Evolutionary conservation across 1,140 invertebrate genomes (phyloP), one percentile per base, ranked within the genome.

Genomic region (Probaryconus sp.): DNA sequence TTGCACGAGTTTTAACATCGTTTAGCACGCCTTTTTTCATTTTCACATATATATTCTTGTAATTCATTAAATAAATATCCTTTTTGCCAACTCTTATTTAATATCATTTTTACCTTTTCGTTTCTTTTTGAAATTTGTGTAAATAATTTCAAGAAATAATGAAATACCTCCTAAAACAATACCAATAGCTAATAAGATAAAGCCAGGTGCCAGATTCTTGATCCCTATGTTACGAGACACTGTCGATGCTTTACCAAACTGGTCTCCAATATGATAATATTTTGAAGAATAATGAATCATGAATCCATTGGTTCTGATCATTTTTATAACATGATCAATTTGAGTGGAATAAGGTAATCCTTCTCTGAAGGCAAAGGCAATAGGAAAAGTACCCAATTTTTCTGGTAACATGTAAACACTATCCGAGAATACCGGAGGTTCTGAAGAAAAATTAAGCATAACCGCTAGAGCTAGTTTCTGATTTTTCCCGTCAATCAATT

Each of bases 351-450:
- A 60, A n/a, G 42, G 6, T 10, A 60, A n/a, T 0, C 55, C 55
- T 28, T 48, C 14, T 2, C 42, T 24, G 9, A 47, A 6, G 9
- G 55, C 55, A 38, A 60, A 47, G 3, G 55, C 55, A 7, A 60
- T 38, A 0, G 55, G 55, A 18, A 47, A 60, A 14, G 2, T 28
- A 5, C 42, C 55, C 9, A 60, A 7, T 5, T 7, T 5, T 17
- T 60, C 30, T 1, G 35, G 11, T 4, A 58, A 26, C 1, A 26
- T 35, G 26, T 58, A 58, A 33, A 58, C 53, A 18, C 45, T 21
- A 3, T 33, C 6, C 3, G 24, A 35, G 7, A 58, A 45, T 1
- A 18, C 3, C n/a, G 30, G 30, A 13, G 2, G 5, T 11, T 35
- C 18, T 5, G 9, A 16, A 0, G 40, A 45, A 31, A 26, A 45